Conservation (phyloP, 2,797 vertebrate genomes). For the Arrhamphus sclerolepis region DNA sequence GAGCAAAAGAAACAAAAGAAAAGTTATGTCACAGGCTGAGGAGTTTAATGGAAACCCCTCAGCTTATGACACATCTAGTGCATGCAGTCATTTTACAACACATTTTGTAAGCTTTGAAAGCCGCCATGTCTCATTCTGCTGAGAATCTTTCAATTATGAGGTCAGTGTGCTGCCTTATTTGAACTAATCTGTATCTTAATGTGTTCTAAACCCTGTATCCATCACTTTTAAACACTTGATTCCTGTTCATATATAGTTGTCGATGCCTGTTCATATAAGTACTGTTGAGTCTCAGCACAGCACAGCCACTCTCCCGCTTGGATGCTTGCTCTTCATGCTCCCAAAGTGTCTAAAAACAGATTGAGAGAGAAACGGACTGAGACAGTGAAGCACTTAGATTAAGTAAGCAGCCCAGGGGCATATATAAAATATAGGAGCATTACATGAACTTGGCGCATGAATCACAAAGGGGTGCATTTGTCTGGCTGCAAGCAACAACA, state of each 20-base stretch:
- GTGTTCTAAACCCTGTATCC: conserved; percentile 38
- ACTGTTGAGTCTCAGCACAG: conserved; percentile 59
- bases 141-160: conserved; percentile 56
- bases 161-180: conserved; percentile 39
- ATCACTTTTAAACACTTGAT: conserved; percentile 51
- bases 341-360: conserved; percentile 80
- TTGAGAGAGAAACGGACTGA: conserved; percentile 48
- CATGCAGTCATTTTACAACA: conserved; percentile 23
- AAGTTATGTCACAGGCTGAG: not conserved
- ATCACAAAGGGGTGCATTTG: conserved; percentile 56
- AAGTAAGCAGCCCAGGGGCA: conserved; percentile 45
- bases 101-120: conserved; percentile 40
- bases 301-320: conserved; percentile 69
- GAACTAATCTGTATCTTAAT: conserved; percentile 25
- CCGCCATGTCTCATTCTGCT: conserved; percentile 39
- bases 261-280: conserved; percentile 13
- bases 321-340: conserved; percentile 75
- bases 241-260: conserved; percentile 27
- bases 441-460: conserved; percentile 54
- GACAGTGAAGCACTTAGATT: conserved; percentile 46
- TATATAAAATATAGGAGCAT: conserved; percentile 50
- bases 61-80: conserved; percentile 38
- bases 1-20: conserved; percentile 8
- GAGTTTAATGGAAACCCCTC: conserved; percentile 13
- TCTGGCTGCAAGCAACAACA: conserved; percentile 33